Conservation (phyloP, 2,888 invertebrate species). For the Philhelius pedissequus region DNA sequence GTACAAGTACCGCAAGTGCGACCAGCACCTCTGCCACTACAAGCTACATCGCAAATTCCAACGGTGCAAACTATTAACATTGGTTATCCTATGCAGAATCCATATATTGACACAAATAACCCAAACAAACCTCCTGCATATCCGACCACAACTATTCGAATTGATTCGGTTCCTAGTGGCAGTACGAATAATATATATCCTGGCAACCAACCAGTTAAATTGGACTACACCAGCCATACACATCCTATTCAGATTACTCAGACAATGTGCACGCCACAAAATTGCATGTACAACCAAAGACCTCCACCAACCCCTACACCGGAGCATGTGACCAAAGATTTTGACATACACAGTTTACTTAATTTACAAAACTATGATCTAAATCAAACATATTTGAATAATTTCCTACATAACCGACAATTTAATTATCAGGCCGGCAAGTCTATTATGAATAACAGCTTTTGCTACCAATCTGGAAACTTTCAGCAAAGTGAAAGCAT, state of each 20-base stretch:
- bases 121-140: background rate
- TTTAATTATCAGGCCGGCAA: constrained; percentile 47
- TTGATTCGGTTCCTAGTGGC: background rate
- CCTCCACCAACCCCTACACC: constrained; percentile 48
- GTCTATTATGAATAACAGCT: constrained; percentile 14
- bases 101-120: background rate
- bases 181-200: constrained; percentile 36
- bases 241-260: constrained; percentile 54
- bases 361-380: constrained; percentile 57
- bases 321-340: constrained; percentile 48
- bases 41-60: background rate
- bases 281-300: constrained; percentile 41
- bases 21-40: background rate
- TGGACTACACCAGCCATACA: constrained; percentile 28
- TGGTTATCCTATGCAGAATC: constrained; percentile 17
- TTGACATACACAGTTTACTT: constrained; percentile 42
- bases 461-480: background rate
- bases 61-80: constrained; percentile 25
- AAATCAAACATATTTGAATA: constrained; percentile 37
- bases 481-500: constrained; percentile 9
- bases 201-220: constrained; percentile 16
- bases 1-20: background rate
- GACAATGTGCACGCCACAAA: constrained; percentile 22
- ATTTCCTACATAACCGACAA: constrained; percentile 53
- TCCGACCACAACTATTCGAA: constrained; percentile 6